These are phyloP conservation scores for Glaucomys volans DNA, from an alignment of 2,113 vertebrate species.

Conservation along the genomic window DNA sequence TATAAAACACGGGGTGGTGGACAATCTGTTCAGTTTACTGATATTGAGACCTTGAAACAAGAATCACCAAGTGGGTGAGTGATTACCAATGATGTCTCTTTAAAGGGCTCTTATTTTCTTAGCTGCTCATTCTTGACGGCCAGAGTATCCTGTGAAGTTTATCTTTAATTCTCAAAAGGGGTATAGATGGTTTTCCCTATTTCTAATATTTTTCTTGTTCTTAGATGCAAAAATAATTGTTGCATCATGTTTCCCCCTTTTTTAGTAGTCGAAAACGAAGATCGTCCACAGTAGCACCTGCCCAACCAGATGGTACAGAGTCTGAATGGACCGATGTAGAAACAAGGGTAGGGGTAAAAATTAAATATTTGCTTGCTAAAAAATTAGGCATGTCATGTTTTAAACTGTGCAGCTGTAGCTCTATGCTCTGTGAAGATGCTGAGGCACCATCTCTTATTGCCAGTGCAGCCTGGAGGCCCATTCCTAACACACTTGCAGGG, in stretches of 20 bases:
- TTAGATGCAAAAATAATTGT: slow-evolving; percentile 20
- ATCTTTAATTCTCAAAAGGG: neutral
- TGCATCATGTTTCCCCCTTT: neutral
- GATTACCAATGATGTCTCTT: neutral
- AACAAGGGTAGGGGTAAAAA: slow-evolving; percentile 90
- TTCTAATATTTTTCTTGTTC: slow-evolving; percentile 18
- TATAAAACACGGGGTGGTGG: slow-evolving; percentile 95
- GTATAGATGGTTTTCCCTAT: neutral
- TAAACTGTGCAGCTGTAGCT: neutral
- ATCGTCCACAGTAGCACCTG: slow-evolving; percentile 86
- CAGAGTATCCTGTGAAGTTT: neutral
- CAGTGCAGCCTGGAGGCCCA: neutral
- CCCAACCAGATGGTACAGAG: slow-evolving; percentile 82
- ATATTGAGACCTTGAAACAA: slow-evolving; percentile 95
- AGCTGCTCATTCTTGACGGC: neutral
- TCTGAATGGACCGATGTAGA: slow-evolving; percentile 95
- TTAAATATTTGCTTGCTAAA: slow-evolving; percentile 32
- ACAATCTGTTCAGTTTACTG: slow-evolving; percentile 97
- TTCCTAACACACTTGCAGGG: neutral
- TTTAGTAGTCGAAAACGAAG: slow-evolving; percentile 91
- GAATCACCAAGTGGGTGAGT: slow-evolving; percentile 88
- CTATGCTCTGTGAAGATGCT: neutral
- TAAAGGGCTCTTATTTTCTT: neutral
- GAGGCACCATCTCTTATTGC: neutral
- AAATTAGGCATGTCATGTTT: neutral